These are phyloP conservation scores for Aquatica leii DNA, from an alignment of 2,888 invertebrate genomes.

Conservation along the genomic window DNA sequence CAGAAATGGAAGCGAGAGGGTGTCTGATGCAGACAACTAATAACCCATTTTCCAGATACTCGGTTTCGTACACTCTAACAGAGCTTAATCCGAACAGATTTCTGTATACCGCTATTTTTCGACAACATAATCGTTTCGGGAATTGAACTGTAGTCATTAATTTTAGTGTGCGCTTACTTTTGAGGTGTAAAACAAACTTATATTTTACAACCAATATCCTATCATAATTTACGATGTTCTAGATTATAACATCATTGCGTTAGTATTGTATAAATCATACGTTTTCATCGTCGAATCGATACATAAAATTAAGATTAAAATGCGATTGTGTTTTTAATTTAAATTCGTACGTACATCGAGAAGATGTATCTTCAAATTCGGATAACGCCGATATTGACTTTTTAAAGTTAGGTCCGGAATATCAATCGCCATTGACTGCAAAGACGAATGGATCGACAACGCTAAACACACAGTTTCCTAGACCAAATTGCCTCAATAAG, in stretches of 20 bases:
- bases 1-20: slow-evolving; percentile 36
- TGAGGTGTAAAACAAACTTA: slow-evolving; percentile 37
- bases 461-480: slow-evolving; percentile 33
- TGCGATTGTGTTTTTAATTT: neutral
- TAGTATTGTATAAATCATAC: too few species aligned
- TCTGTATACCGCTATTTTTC: slow-evolving; percentile 37
- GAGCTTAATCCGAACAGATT: slow-evolving; percentile 35
- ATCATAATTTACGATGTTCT: slow-evolving; percentile 42
- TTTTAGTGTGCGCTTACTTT: slow-evolving; percentile 31
- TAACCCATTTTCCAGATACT: slow-evolving; percentile 48
- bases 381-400: slow-evolving; percentile 20
- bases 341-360: slow-evolving; percentile 2
- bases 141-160: slow-evolving; percentile 41
- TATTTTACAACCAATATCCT: slow-evolving; percentile 39
- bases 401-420: slow-evolving; percentile 3
- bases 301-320: too few species aligned
- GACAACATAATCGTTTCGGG: slow-evolving; percentile 44
- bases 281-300: too few species aligned
- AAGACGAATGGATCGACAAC: slow-evolving; percentile 26
- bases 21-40: slow-evolving; percentile 49
- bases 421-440: slow-evolving; percentile 21
- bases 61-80: slow-evolving; percentile 39
- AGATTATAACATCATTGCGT: slow-evolving; percentile 13
- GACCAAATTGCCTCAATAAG: slow-evolving; percentile 33
- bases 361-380: slow-evolving; percentile 15